Conservation (phyloP, 2,797 vertebrate species). For the Cottoperca gobio region DNA sequence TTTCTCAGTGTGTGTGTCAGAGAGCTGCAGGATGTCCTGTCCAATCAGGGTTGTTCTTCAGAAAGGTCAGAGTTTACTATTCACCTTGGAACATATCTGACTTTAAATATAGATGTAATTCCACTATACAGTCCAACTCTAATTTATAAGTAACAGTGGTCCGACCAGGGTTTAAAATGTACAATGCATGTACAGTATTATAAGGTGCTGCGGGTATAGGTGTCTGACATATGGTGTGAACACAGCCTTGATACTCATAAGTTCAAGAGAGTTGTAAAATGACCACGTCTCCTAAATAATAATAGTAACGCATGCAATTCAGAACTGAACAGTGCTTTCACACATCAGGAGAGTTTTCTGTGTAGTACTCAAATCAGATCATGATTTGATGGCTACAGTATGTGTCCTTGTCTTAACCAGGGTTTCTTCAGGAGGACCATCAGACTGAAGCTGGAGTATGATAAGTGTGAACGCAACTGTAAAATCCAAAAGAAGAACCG, state of each 20-base stretch:
- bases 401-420: conserved; percentile 69
- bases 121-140: neutral
- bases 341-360: neutral
- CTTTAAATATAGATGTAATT: conserved; percentile 28
- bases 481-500: conserved; percentile 98
- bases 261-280: no score
- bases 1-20: neutral
- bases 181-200: neutral
- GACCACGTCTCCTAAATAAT: no score
- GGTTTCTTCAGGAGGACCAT: conserved; percentile 96
- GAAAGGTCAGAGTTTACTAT: conserved; percentile 8
- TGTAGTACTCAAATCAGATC: neutral
- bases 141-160: neutral
- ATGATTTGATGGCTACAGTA: neutral
- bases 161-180: neutral
- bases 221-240: neutral
- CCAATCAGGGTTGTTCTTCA: conserved; percentile 20
- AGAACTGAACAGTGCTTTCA: no score
- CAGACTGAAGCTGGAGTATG: conserved; percentile 92
- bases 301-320: no score
- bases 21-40: conserved; percentile 18
- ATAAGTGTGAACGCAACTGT: conserved; percentile 91
- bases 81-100: neutral
- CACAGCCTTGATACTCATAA: neutral
- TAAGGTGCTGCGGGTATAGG: neutral